Evolutionary conservation across 2,113 vertebrate species (phyloP), one percentile per base, ranked within the genome.

Genomic region (Aleadryas rufinucha): DNA sequence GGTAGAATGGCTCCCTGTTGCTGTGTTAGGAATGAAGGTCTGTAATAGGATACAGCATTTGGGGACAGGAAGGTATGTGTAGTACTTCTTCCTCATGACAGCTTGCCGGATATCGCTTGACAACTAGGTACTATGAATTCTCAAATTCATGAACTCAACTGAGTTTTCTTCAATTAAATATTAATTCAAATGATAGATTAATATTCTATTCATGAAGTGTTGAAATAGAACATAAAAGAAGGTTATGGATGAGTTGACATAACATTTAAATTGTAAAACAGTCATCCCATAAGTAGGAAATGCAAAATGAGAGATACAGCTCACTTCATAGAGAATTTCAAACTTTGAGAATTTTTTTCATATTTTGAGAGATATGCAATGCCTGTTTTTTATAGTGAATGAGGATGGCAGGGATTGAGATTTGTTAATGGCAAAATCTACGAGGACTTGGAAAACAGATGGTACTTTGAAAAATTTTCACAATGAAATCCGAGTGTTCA

Each of bases 211-310:
- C 74, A 81, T 7, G 30, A 60, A 54, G 15, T 33, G 22, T 75
- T 64, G 85, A 77, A 94, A 74, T 39, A 80, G 31, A 60, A 86
- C 31, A 66, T 81, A 81, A 84, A 87, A 93, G 9, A 33, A 78
- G 16, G 44, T 82, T 89, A 78, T 16, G 39, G 60, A 82, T 87
- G 69, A 93, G 57, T 87, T 84, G 90, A 74, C 47, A 17, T 68
- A 87, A 53, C 50, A 59, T 92, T 59, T 91, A 78, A 87, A 95
- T 87, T 74, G 72, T 83, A 84, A 78, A 97, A 11, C 22, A 77
- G 47, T 52, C 7, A 13, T 87, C 27, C 49, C 3, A 1, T 95
- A 78, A 71, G 52, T 47, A 28, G 42, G 39, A 90, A 70, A 59
- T 78, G 74, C 2, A 24, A 50, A 90, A 31, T 57, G 15, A 94